Evolutionary conservation across 2,113 vertebrate genomes (phyloP).

Genomic region (Petroica traversi): DNA sequence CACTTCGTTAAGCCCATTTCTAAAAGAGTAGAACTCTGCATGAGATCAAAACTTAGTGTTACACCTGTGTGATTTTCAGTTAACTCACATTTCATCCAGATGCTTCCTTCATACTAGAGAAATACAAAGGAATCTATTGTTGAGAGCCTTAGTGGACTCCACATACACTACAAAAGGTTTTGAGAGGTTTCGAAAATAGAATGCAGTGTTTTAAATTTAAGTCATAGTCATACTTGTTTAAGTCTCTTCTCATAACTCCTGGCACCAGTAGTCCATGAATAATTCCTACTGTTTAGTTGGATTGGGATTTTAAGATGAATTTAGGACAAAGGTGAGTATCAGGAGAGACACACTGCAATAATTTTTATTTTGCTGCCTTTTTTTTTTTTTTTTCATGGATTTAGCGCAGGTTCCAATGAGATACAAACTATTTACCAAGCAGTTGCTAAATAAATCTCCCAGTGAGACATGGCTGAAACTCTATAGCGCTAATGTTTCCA

Average conservation of each 20-base stretch:
- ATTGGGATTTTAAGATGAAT: not conserved
- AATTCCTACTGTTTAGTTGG: not conserved
- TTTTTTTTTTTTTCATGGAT: not conserved
- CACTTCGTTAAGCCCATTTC: not conserved
- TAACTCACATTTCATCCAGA: constrained; percentile 47
- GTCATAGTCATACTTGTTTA: not conserved
- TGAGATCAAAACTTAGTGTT: not conserved
- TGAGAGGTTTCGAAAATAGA: constrained; percentile 7
- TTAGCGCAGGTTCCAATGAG: not conserved
- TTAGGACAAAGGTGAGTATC: not conserved
- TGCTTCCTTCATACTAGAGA: constrained; percentile 27
- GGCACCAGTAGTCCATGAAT: not conserved
- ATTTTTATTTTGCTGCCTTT: not conserved
- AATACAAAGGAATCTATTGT: constrained; percentile 40
- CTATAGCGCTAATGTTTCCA: constrained; percentile 59
- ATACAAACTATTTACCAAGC: constrained; percentile 11
- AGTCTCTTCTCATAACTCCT: not conserved
- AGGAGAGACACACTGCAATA: not conserved
- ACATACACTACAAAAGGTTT: not conserved
- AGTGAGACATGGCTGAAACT: constrained; percentile 64
- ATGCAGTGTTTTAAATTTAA: not conserved
- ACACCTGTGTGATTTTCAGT: constrained; percentile 35
- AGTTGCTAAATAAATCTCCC: constrained; percentile 56
- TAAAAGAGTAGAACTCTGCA: not conserved
- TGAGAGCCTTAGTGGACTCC: not conserved